Conservation (phyloP, 2,797 vertebrate species). For the Crypturellus tataupa region DNA sequence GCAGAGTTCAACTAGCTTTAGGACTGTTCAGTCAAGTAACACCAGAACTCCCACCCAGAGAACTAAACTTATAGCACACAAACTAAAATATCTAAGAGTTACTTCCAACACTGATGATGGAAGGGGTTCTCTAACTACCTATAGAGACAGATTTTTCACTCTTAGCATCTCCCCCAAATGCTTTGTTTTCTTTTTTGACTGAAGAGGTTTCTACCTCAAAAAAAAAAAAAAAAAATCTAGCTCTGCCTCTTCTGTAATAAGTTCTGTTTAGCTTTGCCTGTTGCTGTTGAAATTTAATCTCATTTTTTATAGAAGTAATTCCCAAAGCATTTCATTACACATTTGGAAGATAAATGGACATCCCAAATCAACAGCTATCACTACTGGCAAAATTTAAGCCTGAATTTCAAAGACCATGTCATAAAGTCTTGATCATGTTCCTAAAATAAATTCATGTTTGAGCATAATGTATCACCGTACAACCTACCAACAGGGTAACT, state of each 20-base stretch:
- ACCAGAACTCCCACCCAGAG: neutral
- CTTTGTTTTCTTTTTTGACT: neutral
- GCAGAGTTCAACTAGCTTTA: neutral
- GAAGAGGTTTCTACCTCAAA: neutral
- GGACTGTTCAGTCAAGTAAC: neutral
- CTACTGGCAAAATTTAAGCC: neutral
- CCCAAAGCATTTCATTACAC: neutral
- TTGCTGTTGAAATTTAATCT: neutral
- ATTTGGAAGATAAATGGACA: neutral
- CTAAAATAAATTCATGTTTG: neutral
- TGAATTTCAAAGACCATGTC: slow-evolving; percentile 1
- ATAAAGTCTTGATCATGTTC: neutral
- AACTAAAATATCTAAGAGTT: neutral
- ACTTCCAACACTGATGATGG: neutral
- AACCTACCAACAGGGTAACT: neutral
- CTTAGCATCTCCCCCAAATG: neutral
- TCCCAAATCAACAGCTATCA: neutral
- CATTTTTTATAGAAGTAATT: neutral
- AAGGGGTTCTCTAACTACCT: neutral
- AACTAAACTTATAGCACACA: neutral
- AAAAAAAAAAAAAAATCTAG: neutral
- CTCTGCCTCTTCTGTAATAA: neutral
- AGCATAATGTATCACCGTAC: neutral
- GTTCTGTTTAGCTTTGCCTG: neutral
- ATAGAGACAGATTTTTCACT: neutral